Base-by-base conservation (phyloP, 2,113 vertebrate genomes). In the Festucalex cinctus region DNA sequence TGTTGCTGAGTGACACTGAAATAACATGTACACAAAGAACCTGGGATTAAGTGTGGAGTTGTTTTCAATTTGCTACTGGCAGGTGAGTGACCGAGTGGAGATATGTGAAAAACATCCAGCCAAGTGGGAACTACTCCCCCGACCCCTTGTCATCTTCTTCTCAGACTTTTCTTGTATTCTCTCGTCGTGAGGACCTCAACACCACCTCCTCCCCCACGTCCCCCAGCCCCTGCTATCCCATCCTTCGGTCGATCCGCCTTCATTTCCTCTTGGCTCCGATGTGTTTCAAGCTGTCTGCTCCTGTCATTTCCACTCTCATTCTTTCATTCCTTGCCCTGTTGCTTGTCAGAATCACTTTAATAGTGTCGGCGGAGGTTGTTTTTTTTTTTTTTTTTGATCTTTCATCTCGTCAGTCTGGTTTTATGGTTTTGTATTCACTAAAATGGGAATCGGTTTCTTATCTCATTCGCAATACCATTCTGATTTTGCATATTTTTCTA, bases 1-100 rank as follows among this genome's bases (percentile, higher is more conserved):
- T 20, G 9, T 41, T 28, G 51, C n/a, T 63, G 37, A 75, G 70
- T 69, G 77, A 75, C 82, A 69, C 69, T 67, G 62, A n/a, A 44
- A 3, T 10, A 44, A 48, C 46, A 48, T 6, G 8, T 20, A 20
- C 46, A 48, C 46, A 48, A n/a, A 48, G 19, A 20, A 48, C 46
- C 63, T 74, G 77, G 83, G 88, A 89, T 90, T 88, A 88, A 86
- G 83, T 80, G 75, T 62, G n/a, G 79, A 85, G 85, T 90, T 88
- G 88, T 88, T 90, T 90, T 88, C 88, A 91, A 85, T 89, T 89
- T 83, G 78, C 74, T 81, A 62, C 88, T 92, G 87, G 89, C 91
- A 90, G 88, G 86, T 90, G 83, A 88, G 69, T 0, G n/a, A 13
- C 67, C 76, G 75, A 83, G 83, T 20, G 75, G 81, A 82, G 85